Conservation (phyloP, 2,797 vertebrate genomes). For the Labroides dimidiatus region DNA sequence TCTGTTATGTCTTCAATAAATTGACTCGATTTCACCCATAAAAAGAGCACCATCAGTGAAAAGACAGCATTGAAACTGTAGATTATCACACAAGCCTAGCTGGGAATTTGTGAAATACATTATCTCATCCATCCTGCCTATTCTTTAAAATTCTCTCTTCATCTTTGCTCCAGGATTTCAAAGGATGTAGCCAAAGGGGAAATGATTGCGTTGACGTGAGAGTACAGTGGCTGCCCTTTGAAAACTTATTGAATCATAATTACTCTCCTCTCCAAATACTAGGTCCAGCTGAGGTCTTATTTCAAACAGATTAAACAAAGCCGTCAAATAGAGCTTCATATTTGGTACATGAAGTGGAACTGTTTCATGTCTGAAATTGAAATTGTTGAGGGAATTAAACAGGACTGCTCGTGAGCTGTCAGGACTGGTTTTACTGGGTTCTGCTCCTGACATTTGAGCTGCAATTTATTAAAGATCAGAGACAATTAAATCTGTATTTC, state of each 20-base stretch:
- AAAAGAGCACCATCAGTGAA: constrained; percentile 6
- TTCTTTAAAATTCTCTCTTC: constrained; percentile 6
- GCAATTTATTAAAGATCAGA: constrained; percentile 5
- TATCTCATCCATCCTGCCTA: constrained; percentile 15
- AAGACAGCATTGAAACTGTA: constrained; percentile 16
- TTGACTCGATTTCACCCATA: neutral
- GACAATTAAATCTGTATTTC: constrained; percentile 9
- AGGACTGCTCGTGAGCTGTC: neutral
- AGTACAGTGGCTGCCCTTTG: constrained; percentile 47
- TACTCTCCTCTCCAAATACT: constrained; percentile 35
- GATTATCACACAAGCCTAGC: constrained; percentile 16
- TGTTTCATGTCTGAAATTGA: neutral
- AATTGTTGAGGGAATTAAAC: constrained; percentile 1
- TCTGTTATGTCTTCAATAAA: neutral
- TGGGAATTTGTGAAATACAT: constrained; percentile 18
- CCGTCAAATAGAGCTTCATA: constrained; percentile 12
- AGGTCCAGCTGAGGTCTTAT: constrained; percentile 28
- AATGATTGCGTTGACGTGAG: constrained; percentile 23
- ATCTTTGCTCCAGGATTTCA: constrained; percentile 36
- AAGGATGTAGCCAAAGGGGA: constrained; percentile 45
- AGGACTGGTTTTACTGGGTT: constrained; percentile 1
- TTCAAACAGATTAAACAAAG: constrained; percentile 24
- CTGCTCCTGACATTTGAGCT: neutral
- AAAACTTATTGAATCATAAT: constrained; percentile 50
- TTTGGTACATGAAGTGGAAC: constrained; percentile 8